Percentiles rank a stretch among this genome's conserved stretches.
These are phyloP conservation scores for Cynopterus sphinx DNA, from an alignment of 2,797 vertebrate genomes.

Conservation along the genomic window DNA sequence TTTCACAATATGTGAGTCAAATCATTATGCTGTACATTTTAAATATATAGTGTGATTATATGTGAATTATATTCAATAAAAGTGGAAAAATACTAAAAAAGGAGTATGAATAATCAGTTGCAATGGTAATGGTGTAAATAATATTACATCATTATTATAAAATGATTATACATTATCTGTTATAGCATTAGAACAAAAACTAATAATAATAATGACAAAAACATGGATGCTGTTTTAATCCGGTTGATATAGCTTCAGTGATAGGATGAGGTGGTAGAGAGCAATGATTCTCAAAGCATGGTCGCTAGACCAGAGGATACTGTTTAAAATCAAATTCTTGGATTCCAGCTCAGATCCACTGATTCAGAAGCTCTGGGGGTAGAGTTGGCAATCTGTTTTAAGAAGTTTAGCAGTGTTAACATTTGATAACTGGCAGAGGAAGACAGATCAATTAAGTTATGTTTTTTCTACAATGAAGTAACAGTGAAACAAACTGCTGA, in stretches of 20 bases:
- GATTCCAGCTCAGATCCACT: neutral
- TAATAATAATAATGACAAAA: neutral
- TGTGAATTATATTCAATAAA: neutral
- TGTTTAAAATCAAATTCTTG: neutral
- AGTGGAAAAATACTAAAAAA: neutral
- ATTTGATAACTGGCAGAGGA: neutral
- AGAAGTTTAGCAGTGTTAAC: neutral
- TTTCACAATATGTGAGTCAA: neutral
- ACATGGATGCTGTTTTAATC: neutral
- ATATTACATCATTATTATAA: neutral
- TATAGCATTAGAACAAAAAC: neutral
- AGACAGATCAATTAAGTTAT: neutral
- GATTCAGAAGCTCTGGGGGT: neutral
- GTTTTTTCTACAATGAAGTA: neutral
- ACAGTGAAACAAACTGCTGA: neutral
- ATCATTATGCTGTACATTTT: neutral
- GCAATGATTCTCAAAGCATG: neutral
- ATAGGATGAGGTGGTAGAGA: neutral
- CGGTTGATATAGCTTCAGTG: neutral
- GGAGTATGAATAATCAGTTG: neutral
- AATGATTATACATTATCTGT: no score
- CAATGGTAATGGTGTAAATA: neutral
- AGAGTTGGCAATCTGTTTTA: neutral
- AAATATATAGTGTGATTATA: neutral
- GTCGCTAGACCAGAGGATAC: no score